Conservation (phyloP, 2,888 invertebrate species). For the Trachelus stipa region DNA sequence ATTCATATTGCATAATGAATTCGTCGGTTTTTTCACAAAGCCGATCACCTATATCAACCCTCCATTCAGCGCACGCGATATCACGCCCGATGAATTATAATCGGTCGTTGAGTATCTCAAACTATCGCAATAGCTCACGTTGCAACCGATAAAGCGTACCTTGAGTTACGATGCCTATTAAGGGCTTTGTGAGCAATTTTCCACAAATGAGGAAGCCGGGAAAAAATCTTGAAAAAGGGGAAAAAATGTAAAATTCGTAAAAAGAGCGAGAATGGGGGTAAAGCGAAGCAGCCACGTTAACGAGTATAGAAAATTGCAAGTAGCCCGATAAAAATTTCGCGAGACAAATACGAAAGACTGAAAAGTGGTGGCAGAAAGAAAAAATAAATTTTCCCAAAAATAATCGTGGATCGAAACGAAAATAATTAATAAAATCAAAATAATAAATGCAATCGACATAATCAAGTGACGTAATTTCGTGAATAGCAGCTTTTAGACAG, state of each 20-base stretch:
- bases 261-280: too few relatives aligned
- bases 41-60: not conserved
- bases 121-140: not conserved
- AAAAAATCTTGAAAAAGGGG: not conserved
- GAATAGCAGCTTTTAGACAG: not conserved
- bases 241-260: too few relatives aligned
- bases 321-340: too few relatives aligned
- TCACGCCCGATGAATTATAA: constrained; percentile 6
- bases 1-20: constrained; percentile 14
- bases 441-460: too few relatives aligned
- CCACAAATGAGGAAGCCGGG: not conserved
- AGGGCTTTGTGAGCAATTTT: not conserved
- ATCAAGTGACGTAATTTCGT: not conserved
- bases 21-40: constrained; percentile 13
- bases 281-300: too few relatives aligned
- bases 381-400: not conserved
- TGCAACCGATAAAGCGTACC: not conserved
- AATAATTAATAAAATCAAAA: not conserved
- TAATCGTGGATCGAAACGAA: not conserved
- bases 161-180: not conserved
- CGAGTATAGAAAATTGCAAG: too few relatives aligned
- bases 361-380: not conserved
- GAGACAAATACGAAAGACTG: too few relatives aligned
- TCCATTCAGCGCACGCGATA: not conserved
- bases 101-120: constrained; percentile 6